Percentiles rank a stretch among this genome's conserved stretches.
Evolutionary conservation across 2,888 invertebrate genomes (phyloP).

Genomic region (Seira ritae): DNA sequence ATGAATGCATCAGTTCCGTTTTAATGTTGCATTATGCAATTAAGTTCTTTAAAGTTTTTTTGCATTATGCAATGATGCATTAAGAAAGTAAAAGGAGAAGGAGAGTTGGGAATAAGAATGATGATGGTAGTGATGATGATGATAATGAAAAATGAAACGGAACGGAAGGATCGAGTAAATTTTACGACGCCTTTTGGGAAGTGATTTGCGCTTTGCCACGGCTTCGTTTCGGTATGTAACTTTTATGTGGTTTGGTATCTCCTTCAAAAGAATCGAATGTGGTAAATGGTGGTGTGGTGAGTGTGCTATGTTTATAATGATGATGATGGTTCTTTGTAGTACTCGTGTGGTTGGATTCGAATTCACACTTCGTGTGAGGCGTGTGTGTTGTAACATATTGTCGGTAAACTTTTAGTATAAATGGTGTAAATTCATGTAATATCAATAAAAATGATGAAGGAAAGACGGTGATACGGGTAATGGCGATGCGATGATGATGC

Average conservation of each 20-base stretch:
- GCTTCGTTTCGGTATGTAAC: no score
- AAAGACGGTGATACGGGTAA: slow-evolving; percentile 33
- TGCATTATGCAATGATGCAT: no score
- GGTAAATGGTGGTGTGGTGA: no score
- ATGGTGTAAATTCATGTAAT: slow-evolving; percentile 29
- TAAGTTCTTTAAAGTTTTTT: no score
- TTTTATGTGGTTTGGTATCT: no score
- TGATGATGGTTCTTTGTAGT: neutral
- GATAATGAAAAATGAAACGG: slow-evolving; percentile 47
- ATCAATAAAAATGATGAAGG: slow-evolving; percentile 22
- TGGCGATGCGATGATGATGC: slow-evolving; percentile 32
- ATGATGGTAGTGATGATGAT: slow-evolving; percentile 1
- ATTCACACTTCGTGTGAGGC: slow-evolving; percentile 32
- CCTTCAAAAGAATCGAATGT: no score
- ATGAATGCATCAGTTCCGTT: neutral
- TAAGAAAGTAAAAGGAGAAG: neutral
- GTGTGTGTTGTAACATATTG: neutral
- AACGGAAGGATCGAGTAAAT: slow-evolving; percentile 44
- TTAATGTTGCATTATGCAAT: neutral
- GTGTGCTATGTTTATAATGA: no score
- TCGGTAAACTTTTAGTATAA: slow-evolving; percentile 16
- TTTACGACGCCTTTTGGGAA: slow-evolving; percentile 6
- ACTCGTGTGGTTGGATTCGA: neutral
- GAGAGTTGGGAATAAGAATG: no score
- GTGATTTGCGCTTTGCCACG: no score